Conservation (phyloP, 2,888 invertebrate species). For the Teinopalpus imperialis region DNA sequence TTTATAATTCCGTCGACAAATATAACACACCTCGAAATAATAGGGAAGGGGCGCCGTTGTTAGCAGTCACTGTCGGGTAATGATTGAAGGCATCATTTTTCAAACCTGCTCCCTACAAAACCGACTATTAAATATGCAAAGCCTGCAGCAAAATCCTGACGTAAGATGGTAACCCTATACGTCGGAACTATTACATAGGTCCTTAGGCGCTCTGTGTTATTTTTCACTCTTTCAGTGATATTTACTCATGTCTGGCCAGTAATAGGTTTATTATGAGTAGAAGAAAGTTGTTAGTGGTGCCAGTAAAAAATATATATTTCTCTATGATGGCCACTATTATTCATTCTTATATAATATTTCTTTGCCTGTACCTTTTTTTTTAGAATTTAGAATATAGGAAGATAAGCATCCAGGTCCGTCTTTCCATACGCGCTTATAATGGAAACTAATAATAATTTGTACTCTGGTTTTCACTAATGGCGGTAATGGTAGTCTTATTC, state of each 20-base stretch:
- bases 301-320: no score
- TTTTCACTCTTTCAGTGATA: conserved; percentile 15
- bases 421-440: no score
- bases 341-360: no score
- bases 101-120: conserved; percentile 19
- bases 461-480: no score
- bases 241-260: conserved; percentile 1
- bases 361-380: no score
- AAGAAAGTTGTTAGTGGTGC: conserved; percentile 3
- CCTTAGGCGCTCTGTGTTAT: conserved; percentile 18
- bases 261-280: not conserved
- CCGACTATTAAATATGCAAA: conserved; percentile 20
- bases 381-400: no score
- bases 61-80: conserved; percentile 10
- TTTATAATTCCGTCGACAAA: conserved; percentile 8
- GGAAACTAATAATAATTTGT: no score
- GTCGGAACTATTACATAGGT: conserved; percentile 7
- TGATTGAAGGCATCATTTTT: conserved; percentile 20
- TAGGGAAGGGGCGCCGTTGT: conserved; percentile 8
- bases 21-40: conserved; percentile 1
- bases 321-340: no score
- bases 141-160: conserved; percentile 14
- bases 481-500: no score
- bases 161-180: conserved; percentile 18
- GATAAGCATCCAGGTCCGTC: no score